Conservation (phyloP, 2,113 vertebrate genomes). For the Spea bombifrons region DNA sequence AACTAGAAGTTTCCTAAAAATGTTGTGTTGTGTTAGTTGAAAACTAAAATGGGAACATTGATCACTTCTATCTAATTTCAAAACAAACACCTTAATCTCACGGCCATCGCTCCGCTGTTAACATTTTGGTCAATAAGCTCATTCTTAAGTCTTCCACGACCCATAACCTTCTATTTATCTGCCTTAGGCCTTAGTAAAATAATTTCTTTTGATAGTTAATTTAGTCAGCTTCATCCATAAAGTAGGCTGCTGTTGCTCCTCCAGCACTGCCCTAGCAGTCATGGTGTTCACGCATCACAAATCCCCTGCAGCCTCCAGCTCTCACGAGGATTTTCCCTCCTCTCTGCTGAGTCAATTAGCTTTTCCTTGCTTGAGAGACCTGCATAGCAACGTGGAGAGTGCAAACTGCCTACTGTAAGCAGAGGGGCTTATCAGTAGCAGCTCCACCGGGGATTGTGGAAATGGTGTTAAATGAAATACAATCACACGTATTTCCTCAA, state of each 20-base stretch:
- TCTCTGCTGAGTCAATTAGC: constrained; percentile 37
- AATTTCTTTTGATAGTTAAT: neutral
- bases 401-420: constrained; percentile 14
- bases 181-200: constrained; percentile 9
- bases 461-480: constrained; percentile 19
- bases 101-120: too few relatives aligned
- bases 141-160: neutral
- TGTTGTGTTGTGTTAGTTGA: too few relatives aligned
- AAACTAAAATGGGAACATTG: too few relatives aligned
- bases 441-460: constrained; percentile 8
- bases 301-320: constrained; percentile 29
- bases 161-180: neutral
- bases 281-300: constrained; percentile 24
- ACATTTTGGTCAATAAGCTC: neutral
- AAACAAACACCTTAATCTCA: too few relatives aligned
- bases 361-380: constrained; percentile 46
- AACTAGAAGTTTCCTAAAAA: too few relatives aligned
- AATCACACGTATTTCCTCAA: constrained; percentile 23
- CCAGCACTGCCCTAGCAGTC: constrained; percentile 28
- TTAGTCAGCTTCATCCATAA: constrained; percentile 1
- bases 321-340: constrained; percentile 30
- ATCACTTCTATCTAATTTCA: too few relatives aligned
- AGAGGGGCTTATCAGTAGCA: constrained; percentile 9
- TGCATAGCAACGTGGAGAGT: constrained; percentile 29
- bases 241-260: constrained; percentile 15